These are phyloP conservation scores for Lasioglossum vierecki DNA, from an alignment of 2,888 invertebrate species.

Conservation along the genomic window DNA sequence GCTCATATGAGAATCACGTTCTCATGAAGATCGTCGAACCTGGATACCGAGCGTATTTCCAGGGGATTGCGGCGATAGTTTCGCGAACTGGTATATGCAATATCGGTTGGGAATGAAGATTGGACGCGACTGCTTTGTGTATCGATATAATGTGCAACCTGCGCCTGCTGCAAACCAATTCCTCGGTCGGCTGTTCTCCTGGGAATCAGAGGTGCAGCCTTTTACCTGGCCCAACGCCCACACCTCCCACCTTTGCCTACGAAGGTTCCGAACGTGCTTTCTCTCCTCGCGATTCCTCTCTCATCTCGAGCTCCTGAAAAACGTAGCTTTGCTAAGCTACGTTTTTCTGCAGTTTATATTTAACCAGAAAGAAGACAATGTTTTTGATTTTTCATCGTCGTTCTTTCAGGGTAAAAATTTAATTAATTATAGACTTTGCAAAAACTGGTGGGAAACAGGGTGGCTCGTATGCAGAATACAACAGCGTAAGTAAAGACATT, in stretches of 20 bases:
- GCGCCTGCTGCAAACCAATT: conserved; percentile 67
- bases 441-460: neutral
- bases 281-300: conserved; percentile 29
- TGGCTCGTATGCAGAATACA: neutral
- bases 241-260: conserved; percentile 72
- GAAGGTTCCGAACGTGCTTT: conserved; percentile 28
- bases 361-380: neutral
- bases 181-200: conserved; percentile 75
- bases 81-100: neutral
- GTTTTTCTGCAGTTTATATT: neutral
- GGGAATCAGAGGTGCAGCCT: conserved; percentile 77
- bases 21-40: conserved; percentile 7
- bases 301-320: conserved; percentile 13
- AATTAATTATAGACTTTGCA: neutral
- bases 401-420: neutral
- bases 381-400: neutral
- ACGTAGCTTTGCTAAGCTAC: neutral
- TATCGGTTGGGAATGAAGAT: neutral
- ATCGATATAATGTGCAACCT: conserved; percentile 64
- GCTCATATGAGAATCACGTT: neutral
- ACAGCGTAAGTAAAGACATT: neutral
- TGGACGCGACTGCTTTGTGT: conserved; percentile 17
- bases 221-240: conserved; percentile 80
- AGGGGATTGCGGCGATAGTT: conserved; percentile 8
- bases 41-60: neutral